Evolutionary conservation across 2,888 invertebrate species (phyloP).

Genomic region (Drosophila antonietae): DNA sequence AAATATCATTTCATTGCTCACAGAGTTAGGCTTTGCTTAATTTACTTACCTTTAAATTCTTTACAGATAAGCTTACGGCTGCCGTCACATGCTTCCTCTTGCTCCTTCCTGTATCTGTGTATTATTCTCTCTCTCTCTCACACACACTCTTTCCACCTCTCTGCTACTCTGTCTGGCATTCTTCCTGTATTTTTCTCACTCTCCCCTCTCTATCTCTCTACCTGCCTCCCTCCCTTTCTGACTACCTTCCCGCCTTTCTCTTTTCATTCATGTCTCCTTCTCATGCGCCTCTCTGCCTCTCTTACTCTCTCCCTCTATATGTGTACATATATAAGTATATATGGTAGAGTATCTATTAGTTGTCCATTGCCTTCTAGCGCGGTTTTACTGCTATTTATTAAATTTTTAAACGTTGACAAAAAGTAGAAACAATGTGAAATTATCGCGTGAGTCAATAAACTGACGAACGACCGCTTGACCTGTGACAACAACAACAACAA

Average conservation of each 20-base stretch:
- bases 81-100: no score
- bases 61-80: no score
- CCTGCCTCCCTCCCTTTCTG: background rate
- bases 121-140: no score
- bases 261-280: background rate
- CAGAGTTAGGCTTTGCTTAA: no score
- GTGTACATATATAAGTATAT: no score
- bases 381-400: background rate
- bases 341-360: background rate
- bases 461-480: slow-evolving; percentile 48
- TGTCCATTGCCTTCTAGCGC: background rate
- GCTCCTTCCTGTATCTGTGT: no score
- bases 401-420: slow-evolving; percentile 8
- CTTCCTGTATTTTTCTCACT: no score
- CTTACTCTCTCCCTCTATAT: no score
- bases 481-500: slow-evolving; percentile 29
- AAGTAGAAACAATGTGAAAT: slow-evolving; percentile 38
- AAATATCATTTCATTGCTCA: no score
- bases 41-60: no score
- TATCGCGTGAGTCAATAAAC: slow-evolving; percentile 72
- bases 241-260: background rate
- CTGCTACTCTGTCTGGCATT: background rate
- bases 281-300: background rate
- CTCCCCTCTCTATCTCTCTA: background rate
- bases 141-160: rapidly evolving